Evolutionary conservation across 2,797 vertebrate genomes (phyloP).

Genomic region (Gymnoscopelus braueri): DNA sequence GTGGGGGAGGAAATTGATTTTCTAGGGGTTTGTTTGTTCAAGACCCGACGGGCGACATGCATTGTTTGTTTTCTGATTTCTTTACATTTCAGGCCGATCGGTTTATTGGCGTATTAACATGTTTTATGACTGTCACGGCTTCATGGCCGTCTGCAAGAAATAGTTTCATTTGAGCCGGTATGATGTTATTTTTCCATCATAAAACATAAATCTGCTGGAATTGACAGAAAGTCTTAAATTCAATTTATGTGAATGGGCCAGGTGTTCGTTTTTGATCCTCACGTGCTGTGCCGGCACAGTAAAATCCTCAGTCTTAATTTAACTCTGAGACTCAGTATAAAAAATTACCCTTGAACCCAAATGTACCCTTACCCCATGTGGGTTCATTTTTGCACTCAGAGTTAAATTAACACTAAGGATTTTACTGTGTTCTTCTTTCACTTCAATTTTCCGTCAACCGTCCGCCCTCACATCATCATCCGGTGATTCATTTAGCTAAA

Average conservation of each 20-base stretch:
- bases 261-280: conserved; percentile 54
- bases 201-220: conserved; percentile 30
- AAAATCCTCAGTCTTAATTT: no score
- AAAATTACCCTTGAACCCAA: no score
- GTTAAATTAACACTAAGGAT: no score
- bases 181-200: conserved; percentile 27
- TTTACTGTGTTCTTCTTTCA: conserved; percentile 7
- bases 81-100: conserved; percentile 37
- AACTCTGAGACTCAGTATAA: no score
- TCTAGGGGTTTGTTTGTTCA: conserved; percentile 59
- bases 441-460: conserved; percentile 36
- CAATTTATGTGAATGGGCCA: conserved; percentile 49
- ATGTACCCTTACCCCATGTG: no score
- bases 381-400: no score
- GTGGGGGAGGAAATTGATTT: conserved; percentile 70
- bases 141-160: conserved; percentile 30
- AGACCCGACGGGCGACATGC: conserved; percentile 41
- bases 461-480: conserved; percentile 37
- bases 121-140: conserved; percentile 44
- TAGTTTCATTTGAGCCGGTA: conserved; percentile 38
- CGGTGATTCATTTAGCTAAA: conserved; percentile 35
- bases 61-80: conserved; percentile 40
- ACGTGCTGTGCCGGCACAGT: conserved; percentile 29
- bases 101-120: conserved; percentile 55
- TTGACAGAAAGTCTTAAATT: conserved; percentile 22